Base-by-base conservation (phyloP, 2,888 invertebrate species). In the Drosophila subquinaria region DNA sequence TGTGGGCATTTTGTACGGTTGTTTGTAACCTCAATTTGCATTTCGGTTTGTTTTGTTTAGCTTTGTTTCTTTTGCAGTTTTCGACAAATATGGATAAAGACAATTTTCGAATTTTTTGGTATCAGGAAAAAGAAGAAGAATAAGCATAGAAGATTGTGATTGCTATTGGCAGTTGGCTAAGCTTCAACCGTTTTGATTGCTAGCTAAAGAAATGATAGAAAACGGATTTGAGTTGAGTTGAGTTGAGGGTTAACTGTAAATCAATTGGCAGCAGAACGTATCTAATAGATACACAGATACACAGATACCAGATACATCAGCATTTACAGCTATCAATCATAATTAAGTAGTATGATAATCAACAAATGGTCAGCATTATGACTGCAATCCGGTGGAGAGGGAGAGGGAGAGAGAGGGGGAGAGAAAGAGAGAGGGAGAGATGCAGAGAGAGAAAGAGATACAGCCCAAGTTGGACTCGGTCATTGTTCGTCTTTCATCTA, bases 321-420 rank as follows among this genome's bases (percentile, higher is more conserved):
- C 75, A 84, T 88, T 88, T 88, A 88, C 87, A 88, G 88, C 87
- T 88, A 88, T 88, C 87, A 88, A 88, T 88, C 87, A 88, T 87
- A 88, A 87, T 88, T 87, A 88, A 87, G 75, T 81, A 27, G 84
- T 78, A 88, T 88, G 84, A 88, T 88, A 88, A 84, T 87, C 84
- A 77, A 84, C 59, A 86, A 88, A 88, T 88, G 78, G 71, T 82
- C 87, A 87, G 82, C 81, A 82, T 86, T 88, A 80, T 83, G 72
- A 72, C 36, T 69, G 73, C 60, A 60, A 13, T 3, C 8, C 10
- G 30, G 30, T 9, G n/a, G 1, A 42, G 17, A 45, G 30, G 8
- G 33, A 33, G 33, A n/a, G 33, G 27, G 27, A 43, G 9, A 30
- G 15, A 27, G 27, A 13, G 27, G 13, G 27, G 9, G 36, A 45